Evolutionary conservation across 2,797 vertebrate genomes (phyloP).

Genomic region (Varecia variegata): DNA sequence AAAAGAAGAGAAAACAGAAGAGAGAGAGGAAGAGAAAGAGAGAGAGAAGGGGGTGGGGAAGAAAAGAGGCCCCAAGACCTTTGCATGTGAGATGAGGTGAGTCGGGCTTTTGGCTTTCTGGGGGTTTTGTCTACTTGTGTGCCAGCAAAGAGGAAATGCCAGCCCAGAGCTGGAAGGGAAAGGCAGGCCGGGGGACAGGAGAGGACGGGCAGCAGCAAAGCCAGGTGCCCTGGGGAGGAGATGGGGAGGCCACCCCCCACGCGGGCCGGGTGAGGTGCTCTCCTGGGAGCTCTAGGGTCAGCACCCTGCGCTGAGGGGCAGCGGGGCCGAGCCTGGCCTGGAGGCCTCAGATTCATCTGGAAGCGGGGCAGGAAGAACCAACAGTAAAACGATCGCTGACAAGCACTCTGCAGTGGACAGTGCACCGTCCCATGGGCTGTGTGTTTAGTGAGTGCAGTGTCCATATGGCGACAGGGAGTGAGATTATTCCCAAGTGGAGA

Average conservation of each 20-base stretch:
- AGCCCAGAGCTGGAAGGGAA: constrained; percentile 71
- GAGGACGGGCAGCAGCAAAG: constrained; percentile 71
- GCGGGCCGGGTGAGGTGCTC: neutral
- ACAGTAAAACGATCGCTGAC: neutral
- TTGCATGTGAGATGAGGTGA: constrained; percentile 23
- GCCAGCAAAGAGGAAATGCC: constrained; percentile 55
- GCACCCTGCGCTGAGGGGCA: neutral
- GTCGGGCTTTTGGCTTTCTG: constrained; percentile 69
- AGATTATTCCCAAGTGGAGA: neutral
- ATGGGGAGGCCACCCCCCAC: neutral
- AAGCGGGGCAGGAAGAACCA: neutral
- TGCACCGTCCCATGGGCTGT: rapidly evolving
- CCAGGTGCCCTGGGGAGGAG: constrained; percentile 71
- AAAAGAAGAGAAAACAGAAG: constrained; percentile 59
- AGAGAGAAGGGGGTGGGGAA: neutral
- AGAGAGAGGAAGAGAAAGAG: constrained; percentile 37
- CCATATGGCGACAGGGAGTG: rapidly evolving
- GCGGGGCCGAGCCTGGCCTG: neutral
- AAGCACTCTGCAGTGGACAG: neutral
- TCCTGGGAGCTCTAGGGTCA: neutral
- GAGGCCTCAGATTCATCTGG: neutral
- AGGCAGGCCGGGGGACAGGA: neutral
- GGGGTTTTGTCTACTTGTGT: constrained; percentile 43
- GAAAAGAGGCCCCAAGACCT: constrained; percentile 55
- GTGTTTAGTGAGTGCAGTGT: neutral